Evolutionary conservation across 2,888 invertebrate species (phyloP).

Genomic region (Antitype chi): DNA sequence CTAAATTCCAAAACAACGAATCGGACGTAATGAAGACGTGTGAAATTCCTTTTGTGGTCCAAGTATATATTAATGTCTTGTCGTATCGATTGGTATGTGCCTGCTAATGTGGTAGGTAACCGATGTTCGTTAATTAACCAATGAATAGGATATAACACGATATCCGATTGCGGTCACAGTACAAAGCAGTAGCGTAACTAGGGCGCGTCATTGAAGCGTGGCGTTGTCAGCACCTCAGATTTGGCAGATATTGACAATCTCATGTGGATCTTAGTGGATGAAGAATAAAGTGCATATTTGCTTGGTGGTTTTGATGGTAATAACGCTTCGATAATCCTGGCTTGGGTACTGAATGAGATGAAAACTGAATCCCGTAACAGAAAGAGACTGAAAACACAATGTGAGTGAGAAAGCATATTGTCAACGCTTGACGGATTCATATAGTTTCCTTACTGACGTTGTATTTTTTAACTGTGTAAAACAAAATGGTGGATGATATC

Average conservation of each 20-base stretch:
- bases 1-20: too few relatives aligned
- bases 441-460: neutral
- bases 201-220: slow-evolving; percentile 6
- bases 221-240: neutral
- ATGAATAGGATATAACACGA: slow-evolving; percentile 43
- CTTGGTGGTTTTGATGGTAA: neutral
- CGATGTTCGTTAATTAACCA: slow-evolving; percentile 34
- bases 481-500: slow-evolving; percentile 28
- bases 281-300: neutral
- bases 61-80: slow-evolving; percentile 4
- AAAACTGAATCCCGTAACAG: neutral
- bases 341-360: neutral
- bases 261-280: neutral
- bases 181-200: slow-evolving; percentile 14
- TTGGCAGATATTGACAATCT: neutral
- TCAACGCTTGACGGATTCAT: neutral
- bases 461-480: slow-evolving; percentile 2
- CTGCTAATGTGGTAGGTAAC: slow-evolving; percentile 45
- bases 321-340: neutral
- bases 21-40: slow-evolving; percentile 17
- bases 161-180: slow-evolving; percentile 25
- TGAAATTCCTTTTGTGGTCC: slow-evolving; percentile 39
- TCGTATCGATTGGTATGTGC: slow-evolving; percentile 25
- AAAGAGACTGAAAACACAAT: neutral
- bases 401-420: neutral